A percentile compares a stretch with the other conserved stretches of the same genome.
These are phyloP conservation scores for Agrypnia vestita DNA, from an alignment of 1,140 invertebrate species.

Conservation along the genomic window DNA sequence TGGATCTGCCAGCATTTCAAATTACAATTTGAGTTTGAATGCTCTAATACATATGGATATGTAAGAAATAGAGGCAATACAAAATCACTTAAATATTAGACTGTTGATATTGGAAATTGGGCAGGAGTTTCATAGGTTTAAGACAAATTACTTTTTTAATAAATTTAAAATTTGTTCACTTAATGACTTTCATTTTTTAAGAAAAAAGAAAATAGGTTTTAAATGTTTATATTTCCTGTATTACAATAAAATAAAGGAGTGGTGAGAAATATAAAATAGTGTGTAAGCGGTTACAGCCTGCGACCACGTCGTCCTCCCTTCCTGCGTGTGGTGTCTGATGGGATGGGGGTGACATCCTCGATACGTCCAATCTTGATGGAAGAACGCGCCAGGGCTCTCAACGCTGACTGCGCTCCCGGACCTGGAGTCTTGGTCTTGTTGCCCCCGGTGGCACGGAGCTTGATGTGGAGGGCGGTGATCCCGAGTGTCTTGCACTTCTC, in stretches of 20 bases:
- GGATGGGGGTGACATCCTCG: conserved; percentile 99
- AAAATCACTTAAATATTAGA: no score
- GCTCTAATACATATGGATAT: no score
- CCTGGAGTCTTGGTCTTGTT: conserved; percentile 98
- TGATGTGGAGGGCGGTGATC: conserved; percentile 98
- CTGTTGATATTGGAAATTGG: no score
- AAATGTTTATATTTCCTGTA: conserved; percentile 56
- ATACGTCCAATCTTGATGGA: conserved; percentile 99
- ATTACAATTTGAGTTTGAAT: no score
- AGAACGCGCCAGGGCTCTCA: conserved; percentile 97
- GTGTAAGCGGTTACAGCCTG: conserved; percentile 86
- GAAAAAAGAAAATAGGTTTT: neutral
- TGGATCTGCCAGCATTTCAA: no score
- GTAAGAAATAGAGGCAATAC: no score
- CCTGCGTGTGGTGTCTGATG: conserved; percentile 98
- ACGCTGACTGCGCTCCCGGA: conserved; percentile 98
- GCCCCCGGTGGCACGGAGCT: conserved; percentile 97
- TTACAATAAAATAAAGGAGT: conserved; percentile 48
- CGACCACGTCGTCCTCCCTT: conserved; percentile 99
- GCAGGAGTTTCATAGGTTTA: no score
- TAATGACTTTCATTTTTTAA: neutral
- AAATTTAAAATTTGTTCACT: no score
- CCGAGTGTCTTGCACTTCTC: conserved; percentile 98
- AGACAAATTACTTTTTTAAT: no score
- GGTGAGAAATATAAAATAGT: conserved; percentile 55